Conservation (phyloP, 2,113 vertebrate genomes). For the Pithys albifrons region DNA sequence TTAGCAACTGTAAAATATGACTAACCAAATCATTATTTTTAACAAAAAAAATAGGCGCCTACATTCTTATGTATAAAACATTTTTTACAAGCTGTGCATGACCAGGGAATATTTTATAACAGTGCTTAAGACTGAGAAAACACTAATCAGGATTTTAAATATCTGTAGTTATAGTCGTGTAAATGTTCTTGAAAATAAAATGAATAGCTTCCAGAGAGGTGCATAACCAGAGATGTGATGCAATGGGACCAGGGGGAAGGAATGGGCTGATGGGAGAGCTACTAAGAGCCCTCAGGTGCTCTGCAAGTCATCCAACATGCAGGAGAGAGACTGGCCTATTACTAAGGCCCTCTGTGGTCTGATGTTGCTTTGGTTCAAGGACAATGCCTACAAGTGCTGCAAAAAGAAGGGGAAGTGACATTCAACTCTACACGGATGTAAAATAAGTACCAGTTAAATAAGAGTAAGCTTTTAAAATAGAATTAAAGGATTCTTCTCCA, state of each 20-base stretch:
- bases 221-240: not conserved
- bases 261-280: not conserved
- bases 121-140: slow-evolving; percentile 61
- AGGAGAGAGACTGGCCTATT: not conserved
- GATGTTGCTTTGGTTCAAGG: not conserved
- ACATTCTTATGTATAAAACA: slow-evolving; percentile 58
- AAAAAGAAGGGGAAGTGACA: not conserved
- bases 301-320: not conserved
- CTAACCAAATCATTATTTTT: slow-evolving; percentile 61
- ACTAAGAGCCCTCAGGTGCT: not conserved
- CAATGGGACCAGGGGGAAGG: not conserved
- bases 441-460: not conserved
- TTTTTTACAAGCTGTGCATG: slow-evolving; percentile 65
- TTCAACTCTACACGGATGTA: not conserved
- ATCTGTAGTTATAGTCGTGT: slow-evolving; percentile 50
- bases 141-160: slow-evolving; percentile 70
- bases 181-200: slow-evolving; percentile 48
- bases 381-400: not conserved
- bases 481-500: not conserved
- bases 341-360: not conserved
- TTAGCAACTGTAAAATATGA: slow-evolving; percentile 50
- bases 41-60: slow-evolving; percentile 57
- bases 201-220: slow-evolving; percentile 10
- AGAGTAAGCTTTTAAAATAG: not conserved
- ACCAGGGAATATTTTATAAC: slow-evolving; percentile 61